phyloP scores from a whole-genome alignment of 2,113 vertebrate genomes.

The Cyanoliseus patagonus region DNA sequence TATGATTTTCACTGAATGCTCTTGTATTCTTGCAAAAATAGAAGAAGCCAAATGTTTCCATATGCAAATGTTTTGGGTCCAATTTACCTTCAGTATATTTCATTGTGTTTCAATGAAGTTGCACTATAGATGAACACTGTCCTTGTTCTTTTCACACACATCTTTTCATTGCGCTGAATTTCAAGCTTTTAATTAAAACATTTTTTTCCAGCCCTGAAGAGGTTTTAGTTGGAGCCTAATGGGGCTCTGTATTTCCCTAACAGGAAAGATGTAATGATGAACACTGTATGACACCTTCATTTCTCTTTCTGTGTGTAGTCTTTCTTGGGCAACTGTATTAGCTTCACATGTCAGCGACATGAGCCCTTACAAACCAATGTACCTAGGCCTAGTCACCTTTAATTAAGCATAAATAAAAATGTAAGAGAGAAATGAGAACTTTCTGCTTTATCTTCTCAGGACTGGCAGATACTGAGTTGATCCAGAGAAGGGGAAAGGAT shows the following conservation, averaged over 20 bases:
- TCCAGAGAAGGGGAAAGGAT: neutral
- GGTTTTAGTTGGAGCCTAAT: neutral
- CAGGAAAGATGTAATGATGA: neutral
- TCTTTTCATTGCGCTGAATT: neutral
- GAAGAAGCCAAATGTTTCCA: neutral
- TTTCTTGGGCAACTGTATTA: neutral
- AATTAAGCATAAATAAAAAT: neutral
- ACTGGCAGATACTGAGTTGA: neutral
- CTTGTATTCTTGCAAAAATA: neutral
- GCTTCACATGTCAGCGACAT: neutral
- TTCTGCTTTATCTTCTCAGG: neutral
- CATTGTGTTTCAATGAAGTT: neutral
- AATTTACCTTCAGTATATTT: neutral
- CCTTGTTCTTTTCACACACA: neutral
- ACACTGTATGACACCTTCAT: neutral
- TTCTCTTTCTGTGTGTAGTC: neutral
- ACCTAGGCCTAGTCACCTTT: neutral
- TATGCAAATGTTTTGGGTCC: neutral
- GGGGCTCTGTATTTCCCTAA: neutral
- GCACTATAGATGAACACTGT: neutral
- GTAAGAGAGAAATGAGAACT: neutral
- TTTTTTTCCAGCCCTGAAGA: neutral
- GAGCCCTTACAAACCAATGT: neutral
- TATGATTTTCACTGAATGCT: neutral
- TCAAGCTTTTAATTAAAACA: conserved; percentile 22